Base-by-base conservation (phyloP, 2,113 vertebrate species). In the Chloropsis cyanopogon region DNA sequence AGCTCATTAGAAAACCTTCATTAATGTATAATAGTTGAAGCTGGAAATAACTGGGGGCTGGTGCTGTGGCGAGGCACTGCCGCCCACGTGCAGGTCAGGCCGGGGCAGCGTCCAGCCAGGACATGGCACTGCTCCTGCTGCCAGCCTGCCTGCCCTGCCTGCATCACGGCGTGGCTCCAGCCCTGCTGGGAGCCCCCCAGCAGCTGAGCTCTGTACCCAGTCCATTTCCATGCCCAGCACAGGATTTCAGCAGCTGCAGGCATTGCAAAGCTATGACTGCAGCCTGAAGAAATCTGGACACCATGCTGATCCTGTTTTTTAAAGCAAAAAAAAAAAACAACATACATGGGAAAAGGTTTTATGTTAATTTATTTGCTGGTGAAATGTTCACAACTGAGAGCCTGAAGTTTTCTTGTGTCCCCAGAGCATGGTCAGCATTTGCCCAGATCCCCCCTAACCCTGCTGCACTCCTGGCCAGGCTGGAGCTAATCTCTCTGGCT, bases 1-100 rank as follows among this genome's bases (percentile, higher is more conserved):
- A 86, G 92, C 83, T 97, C 95, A 95, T 97, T 96, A 97, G 94
- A 56, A 94, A 95, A 44, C 82, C 68, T 92, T 87, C 95, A 91
- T 94, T 92, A 86, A 65, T 6, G 25, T 64, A 64, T 88, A 94
- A 89, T 71, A 69, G 63, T 11, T 54, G 83, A 54, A 90, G 73
- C 78, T 95, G 68, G 81, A 85, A 63, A 37, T 70, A 37, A 23
- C 20, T 3, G 46, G 5, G 14, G 70, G 68, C 70, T 16, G 78
- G 7, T 70, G 53, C 82, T 69, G 53, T 0, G 5, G 77, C 2
- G 7, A 85, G 68, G 57, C 5, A 0, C 50, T 65, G 79, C 59
- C 28, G 28, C 79, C 86, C 91, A 84, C 50, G 0, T 2, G 1
- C 57, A 14, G 66, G 5, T 41, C 33, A 4, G 77, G 42, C 52